Evolutionary conservation across 2,113 vertebrate genomes (phyloP).

Genomic region (Noctilio leporinus): DNA sequence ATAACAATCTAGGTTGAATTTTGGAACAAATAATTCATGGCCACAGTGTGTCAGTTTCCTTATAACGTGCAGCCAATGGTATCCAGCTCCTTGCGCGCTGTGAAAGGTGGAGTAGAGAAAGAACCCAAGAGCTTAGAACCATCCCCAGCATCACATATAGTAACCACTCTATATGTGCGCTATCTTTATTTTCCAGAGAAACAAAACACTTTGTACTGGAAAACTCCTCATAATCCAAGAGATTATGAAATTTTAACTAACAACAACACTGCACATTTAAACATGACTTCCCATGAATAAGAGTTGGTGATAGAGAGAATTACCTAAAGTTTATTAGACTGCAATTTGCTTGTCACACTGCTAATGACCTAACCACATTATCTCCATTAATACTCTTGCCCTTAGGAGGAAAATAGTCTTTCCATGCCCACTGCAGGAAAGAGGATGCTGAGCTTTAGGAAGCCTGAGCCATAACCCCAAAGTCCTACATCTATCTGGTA

Average conservation of each 20-base stretch:
- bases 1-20: background rate
- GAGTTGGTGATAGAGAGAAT: too few relatives aligned
- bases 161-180: background rate
- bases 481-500: background rate
- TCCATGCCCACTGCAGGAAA: accelerated
- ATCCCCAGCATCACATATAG: accelerated
- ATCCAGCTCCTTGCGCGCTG: too few relatives aligned
- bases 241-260: background rate
- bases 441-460: background rate
- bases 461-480: background rate
- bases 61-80: background rate
- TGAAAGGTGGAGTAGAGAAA: background rate
- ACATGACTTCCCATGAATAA: background rate
- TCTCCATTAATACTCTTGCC: background rate
- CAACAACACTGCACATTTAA: background rate
- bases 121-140: accelerated
- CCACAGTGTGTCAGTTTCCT: background rate
- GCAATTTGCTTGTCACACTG: background rate
- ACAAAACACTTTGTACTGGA: background rate
- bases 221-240: background rate
- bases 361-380: background rate
- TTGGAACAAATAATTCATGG: background rate
- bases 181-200: background rate
- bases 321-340: background rate
- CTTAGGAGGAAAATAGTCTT: accelerated